Conservation (phyloP, 2,888 invertebrate genomes). For the Aradus depressus region DNA sequence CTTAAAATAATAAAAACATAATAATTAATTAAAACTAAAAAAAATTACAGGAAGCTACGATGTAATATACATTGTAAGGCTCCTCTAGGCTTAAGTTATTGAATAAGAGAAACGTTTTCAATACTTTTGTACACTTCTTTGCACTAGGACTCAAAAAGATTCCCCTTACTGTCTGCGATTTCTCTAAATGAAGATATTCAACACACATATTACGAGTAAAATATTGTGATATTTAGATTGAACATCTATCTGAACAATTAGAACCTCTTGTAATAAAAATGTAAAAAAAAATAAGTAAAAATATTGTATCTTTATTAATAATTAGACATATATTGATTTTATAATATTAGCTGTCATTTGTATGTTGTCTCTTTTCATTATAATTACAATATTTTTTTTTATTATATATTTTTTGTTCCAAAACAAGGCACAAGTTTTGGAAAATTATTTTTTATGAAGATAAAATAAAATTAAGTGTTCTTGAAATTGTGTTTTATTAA, state of each 20-base stretch:
- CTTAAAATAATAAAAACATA: neutral
- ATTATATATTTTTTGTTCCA: too few relatives aligned
- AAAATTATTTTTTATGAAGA: slow-evolving; percentile 14
- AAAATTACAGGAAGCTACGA: too few relatives aligned
- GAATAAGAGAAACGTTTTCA: too few relatives aligned
- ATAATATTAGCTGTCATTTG: slow-evolving; percentile 10
- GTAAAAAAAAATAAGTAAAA: slow-evolving; percentile 6
- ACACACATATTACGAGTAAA: slow-evolving; percentile 11
- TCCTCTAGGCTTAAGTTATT: too few relatives aligned
- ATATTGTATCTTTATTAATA: slow-evolving; percentile 1
- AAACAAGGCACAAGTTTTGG: slow-evolving; percentile 5
- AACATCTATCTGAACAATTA: slow-evolving; percentile 9
- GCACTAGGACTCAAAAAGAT: too few relatives aligned
- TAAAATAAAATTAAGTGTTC: slow-evolving; percentile 5
- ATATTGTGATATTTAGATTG: slow-evolving; percentile 18
- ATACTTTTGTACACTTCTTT: slow-evolving; percentile 7
- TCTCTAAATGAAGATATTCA: slow-evolving; percentile 6
- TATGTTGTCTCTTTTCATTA: slow-evolving; percentile 1
- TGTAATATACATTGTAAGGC: too few relatives aligned
- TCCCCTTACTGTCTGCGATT: slow-evolving; percentile 6
- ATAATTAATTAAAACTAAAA: neutral
- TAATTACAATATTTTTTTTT: too few relatives aligned
- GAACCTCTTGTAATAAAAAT: slow-evolving; percentile 3
- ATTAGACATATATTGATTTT: slow-evolving; percentile 4
- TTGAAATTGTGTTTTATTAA: slow-evolving; percentile 1